These are phyloP conservation scores for Tetragnatha montana DNA, from an alignment of 2,888 invertebrate species.

Conservation along the genomic window DNA sequence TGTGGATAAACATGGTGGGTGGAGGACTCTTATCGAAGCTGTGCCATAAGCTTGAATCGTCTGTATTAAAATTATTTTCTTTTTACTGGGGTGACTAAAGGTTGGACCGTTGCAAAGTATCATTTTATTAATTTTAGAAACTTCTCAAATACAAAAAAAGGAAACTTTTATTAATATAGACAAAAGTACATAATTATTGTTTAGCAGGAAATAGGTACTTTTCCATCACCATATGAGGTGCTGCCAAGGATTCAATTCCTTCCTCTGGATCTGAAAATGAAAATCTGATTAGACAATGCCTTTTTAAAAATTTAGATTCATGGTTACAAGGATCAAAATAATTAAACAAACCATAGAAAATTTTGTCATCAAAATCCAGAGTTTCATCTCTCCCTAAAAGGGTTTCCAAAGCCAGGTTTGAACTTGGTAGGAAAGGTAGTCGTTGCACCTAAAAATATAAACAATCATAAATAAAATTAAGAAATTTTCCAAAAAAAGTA, in stretches of 20 bases:
- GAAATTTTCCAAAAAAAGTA: no score
- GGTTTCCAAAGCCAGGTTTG: slow-evolving; percentile 76
- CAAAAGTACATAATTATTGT: slow-evolving; percentile 1
- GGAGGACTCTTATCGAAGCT: no score
- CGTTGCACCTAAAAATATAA: slow-evolving; percentile 71
- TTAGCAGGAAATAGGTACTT: slow-evolving; percentile 45
- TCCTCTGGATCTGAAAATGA: slow-evolving; percentile 66
- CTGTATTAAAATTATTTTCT: no score
- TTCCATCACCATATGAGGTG: slow-evolving; percentile 68
- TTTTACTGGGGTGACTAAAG: no score
- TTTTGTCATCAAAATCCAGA: slow-evolving; percentile 73
- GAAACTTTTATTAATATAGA: slow-evolving; percentile 13
- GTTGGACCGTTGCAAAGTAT: no score
- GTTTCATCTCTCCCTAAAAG: slow-evolving; percentile 76
- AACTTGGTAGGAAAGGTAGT: slow-evolving; percentile 76
- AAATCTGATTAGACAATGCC: not conserved
- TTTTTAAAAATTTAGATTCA: not conserved
- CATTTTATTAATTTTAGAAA: no score
- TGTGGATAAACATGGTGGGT: no score
- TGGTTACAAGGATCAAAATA: not conserved
- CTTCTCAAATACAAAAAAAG: not conserved
- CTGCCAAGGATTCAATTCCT: slow-evolving; percentile 58
- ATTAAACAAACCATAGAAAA: slow-evolving; percentile 69
- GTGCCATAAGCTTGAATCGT: no score
- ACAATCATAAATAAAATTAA: no score